These are phyloP conservation scores for Ornithorhynchus anatinus DNA, from an alignment of 2,113 vertebrate genomes.

Conservation along the genomic window DNA sequence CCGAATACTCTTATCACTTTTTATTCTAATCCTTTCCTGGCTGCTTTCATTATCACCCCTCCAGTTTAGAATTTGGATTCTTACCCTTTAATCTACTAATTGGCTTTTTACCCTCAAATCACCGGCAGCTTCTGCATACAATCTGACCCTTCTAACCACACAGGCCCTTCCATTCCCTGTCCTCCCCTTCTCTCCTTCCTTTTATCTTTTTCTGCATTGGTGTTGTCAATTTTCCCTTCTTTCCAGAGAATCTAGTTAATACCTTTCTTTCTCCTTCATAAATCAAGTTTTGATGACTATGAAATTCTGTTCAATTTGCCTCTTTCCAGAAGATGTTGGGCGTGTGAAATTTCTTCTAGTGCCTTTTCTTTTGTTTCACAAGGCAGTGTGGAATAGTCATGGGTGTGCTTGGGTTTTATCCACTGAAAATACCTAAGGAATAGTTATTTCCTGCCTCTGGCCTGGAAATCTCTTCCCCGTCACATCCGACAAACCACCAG, in stretches of 20 bases:
- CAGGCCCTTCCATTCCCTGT: constrained; percentile 21
- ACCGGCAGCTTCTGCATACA: constrained; percentile 44
- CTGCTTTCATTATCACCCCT: constrained; percentile 77
- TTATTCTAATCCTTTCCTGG: constrained; percentile 75
- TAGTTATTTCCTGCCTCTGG: constrained; percentile 28
- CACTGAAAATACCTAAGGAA: constrained; percentile 32
- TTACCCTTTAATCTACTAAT: constrained; percentile 76
- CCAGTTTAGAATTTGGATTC: constrained; percentile 68
- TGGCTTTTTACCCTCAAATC: constrained; percentile 70
- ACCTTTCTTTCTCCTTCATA: constrained; percentile 40
- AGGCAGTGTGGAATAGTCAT: constrained; percentile 1
- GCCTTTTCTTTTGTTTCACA: constrained; percentile 30
- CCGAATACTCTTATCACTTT: constrained; percentile 81
- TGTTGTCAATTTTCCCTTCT: constrained; percentile 51
- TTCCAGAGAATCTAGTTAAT: constrained; percentile 51
- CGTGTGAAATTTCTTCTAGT: constrained; percentile 22
- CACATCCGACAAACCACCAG: no score
- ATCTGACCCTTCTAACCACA: constrained; percentile 53
- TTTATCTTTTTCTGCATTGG: constrained; percentile 28
- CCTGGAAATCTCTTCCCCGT: no score
- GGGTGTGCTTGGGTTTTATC: constrained; percentile 4
- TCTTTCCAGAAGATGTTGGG: constrained; percentile 37
- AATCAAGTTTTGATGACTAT: constrained; percentile 36
- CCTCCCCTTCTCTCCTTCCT: constrained; percentile 21
- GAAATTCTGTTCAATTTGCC: constrained; percentile 33